These are phyloP conservation scores for Oryzias javanicus DNA, from an alignment of 2,113 vertebrate species.

Conservation along the genomic window DNA sequence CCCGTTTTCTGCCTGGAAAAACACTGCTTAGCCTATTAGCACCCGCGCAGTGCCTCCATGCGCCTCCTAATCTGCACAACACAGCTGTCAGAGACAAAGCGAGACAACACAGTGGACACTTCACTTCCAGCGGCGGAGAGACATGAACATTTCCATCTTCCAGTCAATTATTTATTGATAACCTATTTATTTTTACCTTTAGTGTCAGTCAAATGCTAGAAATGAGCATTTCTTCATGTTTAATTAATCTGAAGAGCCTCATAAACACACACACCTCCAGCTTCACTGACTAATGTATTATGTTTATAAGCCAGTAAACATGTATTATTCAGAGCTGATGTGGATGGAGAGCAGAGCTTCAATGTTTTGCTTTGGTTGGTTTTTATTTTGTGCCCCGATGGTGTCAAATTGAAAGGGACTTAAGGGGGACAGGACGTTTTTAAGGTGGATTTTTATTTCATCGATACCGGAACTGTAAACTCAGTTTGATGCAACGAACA, in stretches of 20 bases:
- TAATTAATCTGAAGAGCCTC: constrained; percentile 65
- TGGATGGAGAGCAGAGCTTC: constrained; percentile 52
- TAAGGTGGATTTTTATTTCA: constrained; percentile 35
- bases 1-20: constrained; percentile 62
- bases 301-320: constrained; percentile 73
- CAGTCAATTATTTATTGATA: constrained; percentile 80
- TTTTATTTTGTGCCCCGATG: constrained; percentile 63
- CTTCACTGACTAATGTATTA: constrained; percentile 76
- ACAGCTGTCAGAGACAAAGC: constrained; percentile 49
- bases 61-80: constrained; percentile 63
- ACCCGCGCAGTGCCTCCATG: constrained; percentile 46
- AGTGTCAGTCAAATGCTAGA: constrained; percentile 68
- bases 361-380: constrained; percentile 43
- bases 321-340: constrained; percentile 72
- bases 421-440: constrained; percentile 65
- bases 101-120: constrained; percentile 55
- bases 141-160: constrained; percentile 38
- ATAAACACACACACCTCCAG: constrained; percentile 52
- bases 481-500: too few species aligned
- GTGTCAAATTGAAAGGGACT: constrained; percentile 67
- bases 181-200: constrained; percentile 77
- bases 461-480: constrained; percentile 29
- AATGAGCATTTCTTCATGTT: constrained; percentile 74
- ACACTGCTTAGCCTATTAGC: constrained; percentile 73
- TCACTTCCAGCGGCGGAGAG: constrained; percentile 37